phyloP scores from a whole-genome alignment of 2,113 vertebrate species.

The Istiophorus platypterus region DNA sequence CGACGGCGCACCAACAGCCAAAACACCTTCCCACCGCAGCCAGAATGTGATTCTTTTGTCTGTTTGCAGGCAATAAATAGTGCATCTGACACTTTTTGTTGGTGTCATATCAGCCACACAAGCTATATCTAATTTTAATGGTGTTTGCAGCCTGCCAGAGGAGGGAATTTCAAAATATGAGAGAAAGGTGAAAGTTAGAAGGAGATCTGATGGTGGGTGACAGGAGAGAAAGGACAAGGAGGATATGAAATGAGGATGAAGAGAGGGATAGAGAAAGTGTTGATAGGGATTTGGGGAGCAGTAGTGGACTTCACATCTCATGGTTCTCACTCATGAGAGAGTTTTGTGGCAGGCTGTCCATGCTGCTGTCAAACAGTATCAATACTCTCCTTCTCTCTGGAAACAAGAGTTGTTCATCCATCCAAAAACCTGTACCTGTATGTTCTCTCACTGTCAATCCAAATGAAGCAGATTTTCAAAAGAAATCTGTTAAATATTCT shows the following conservation, averaged over 20 bases:
- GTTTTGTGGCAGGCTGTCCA: slow-evolving; percentile 41
- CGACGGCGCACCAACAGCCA: slow-evolving; percentile 6
- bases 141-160: slow-evolving; percentile 29
- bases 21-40: slow-evolving; percentile 19
- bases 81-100: slow-evolving; percentile 25
- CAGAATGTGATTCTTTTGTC: slow-evolving; percentile 15
- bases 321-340: slow-evolving; percentile 27
- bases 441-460: slow-evolving; percentile 3
- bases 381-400: slow-evolving; percentile 18
- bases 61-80: slow-evolving; percentile 47
- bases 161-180: slow-evolving; percentile 7
- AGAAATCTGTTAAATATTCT: not conserved
- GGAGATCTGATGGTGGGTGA: not conserved
- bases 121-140: slow-evolving; percentile 47
- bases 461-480: not conserved
- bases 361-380: slow-evolving; percentile 63
- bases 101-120: slow-evolving; percentile 28
- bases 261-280: slow-evolving; percentile 13
- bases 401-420: slow-evolving; percentile 57
- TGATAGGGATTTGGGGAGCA: slow-evolving; percentile 31
- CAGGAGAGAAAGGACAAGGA: not conserved
- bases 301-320: slow-evolving; percentile 43
- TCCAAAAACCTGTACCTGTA: no score
- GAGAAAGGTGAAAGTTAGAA: not conserved
- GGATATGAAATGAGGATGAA: slow-evolving; percentile 24